Evolutionary conservation across 2,888 invertebrate genomes (phyloP), one percentile per base, ranked within the genome.

Genomic region (Ochropleura leucogaster): DNA sequence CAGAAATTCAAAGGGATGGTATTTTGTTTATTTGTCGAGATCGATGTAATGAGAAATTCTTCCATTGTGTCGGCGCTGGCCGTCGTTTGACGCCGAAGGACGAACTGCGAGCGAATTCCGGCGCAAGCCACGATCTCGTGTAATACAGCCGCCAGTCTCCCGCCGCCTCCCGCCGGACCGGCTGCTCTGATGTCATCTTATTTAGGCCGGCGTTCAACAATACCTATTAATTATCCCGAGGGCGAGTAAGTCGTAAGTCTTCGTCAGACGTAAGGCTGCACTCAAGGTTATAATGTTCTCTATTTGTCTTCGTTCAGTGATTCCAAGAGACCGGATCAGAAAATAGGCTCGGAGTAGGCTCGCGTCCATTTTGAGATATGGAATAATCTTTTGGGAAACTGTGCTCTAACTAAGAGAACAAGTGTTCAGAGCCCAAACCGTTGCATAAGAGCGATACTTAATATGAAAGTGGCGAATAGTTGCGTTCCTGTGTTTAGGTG

Each of bases 21-120:
- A 66, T 79, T 57, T 75, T 66, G 65, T 69, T 68, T 67, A 81
- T 81, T 53, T 69, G 66, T 47, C 42, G 62, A 67, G 62, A 81
- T 79, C 60, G 66, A 81, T 66, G 42, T 81, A 81, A 81, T 75
- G 76, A 79, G 65, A 81, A 80, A 79, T 81, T 74, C 68, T 68
- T 80, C 65, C 60, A 66, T 66, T 80, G 59, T 75, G 68, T 51
- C 20, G 40, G 42, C 46, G 46, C 60, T 60, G 79, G 65, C 44
- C 81, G 55, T 40, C 64, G 68, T 49, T 60, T 62, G 49, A 74
- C 55, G 68, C 8, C 55, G 42, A 46, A 51, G 44, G 75, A 46
- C 59, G 68, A 60, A 49, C 44, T 10, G 60, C 44, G 62, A 30
- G 53, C 10, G 20, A 65, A 66, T 75, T 30, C 68, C 46, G 44